phyloP scores from a whole-genome alignment of 2,888 invertebrate species.

The Lepidocyrtinus sp. region DNA sequence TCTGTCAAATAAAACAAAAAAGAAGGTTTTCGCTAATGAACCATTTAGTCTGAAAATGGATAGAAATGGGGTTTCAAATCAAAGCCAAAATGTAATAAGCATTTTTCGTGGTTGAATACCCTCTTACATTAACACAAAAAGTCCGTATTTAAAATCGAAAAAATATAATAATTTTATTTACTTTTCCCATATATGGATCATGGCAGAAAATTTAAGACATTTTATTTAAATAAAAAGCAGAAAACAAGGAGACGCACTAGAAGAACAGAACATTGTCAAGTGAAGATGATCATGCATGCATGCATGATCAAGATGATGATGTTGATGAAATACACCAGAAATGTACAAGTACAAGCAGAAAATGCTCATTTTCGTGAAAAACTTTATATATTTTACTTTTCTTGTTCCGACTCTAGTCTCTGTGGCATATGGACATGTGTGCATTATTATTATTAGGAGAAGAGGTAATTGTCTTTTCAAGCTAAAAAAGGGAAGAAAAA shows the following conservation, averaged over 20 bases:
- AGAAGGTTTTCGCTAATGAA: conserved; percentile 6
- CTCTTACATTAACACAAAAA: not conserved
- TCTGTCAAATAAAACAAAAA: conserved; percentile 7
- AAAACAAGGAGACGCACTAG: not conserved
- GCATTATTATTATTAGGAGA: conserved; percentile 28
- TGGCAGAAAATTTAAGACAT: conserved; percentile 14
- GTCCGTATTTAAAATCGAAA: conserved; percentile 5
- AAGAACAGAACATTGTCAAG: not conserved
- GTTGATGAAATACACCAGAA: conserved; percentile 8
- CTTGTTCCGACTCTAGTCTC: conserved; percentile 19
- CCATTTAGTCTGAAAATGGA: conserved; percentile 11
- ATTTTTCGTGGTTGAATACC: not conserved
- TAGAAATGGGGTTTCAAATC: conserved; percentile 12
- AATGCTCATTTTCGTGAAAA: not conserved
- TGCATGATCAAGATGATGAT: conserved; percentile 15
- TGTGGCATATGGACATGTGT: conserved; percentile 44
- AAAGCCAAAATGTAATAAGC: not conserved
- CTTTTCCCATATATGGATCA: conserved; percentile 30
- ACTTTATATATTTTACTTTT: not conserved
- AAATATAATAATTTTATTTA: conserved; percentile 3
- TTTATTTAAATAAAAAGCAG: not conserved
- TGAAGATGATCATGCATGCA: not conserved
- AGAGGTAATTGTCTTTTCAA: conserved; percentile 45
- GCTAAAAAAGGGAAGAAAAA: conserved; percentile 52
- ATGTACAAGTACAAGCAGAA: not conserved